phyloP scores from a whole-genome alignment of 2,797 vertebrate genomes.

The Agapornis canus region DNA sequence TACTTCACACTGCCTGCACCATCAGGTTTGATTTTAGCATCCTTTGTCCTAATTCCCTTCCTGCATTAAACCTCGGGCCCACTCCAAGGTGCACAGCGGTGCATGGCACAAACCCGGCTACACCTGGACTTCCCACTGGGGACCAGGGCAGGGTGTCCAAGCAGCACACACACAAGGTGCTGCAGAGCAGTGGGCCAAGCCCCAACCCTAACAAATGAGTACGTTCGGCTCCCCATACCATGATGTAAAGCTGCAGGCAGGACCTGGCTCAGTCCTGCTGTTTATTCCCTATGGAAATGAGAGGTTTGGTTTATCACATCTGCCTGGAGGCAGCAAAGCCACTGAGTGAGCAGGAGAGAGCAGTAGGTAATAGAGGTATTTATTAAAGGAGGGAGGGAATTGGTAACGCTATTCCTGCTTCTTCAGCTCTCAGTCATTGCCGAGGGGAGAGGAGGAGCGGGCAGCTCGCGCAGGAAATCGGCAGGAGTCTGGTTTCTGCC shows the following conservation, averaged over 20 bases:
- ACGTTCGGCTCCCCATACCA: fast-evolving
- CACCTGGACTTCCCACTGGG: background rate
- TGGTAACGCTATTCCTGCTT: slow-evolving; percentile 57
- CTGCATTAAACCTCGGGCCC: background rate
- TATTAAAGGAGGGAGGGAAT: slow-evolving; percentile 61
- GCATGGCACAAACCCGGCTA: background rate
- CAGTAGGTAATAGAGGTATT: slow-evolving; percentile 58
- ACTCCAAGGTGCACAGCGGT: fast-evolving
- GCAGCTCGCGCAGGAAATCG: slow-evolving; percentile 43
- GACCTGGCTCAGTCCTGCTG: background rate
- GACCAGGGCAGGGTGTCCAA: background rate
- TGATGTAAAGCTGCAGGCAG: background rate
- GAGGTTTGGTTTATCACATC: background rate
- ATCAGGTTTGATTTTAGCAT: background rate
- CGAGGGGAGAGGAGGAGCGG: slow-evolving; percentile 56
- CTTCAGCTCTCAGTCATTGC: slow-evolving; percentile 45
- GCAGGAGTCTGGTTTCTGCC: slow-evolving; percentile 61
- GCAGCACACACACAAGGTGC: background rate
- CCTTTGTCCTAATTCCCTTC: background rate
- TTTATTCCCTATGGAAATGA: background rate
- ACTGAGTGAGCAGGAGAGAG: background rate
- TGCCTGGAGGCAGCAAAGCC: slow-evolving; percentile 41
- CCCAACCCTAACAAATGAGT: background rate
- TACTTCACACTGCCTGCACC: background rate
- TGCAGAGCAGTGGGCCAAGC: background rate